phyloP scores from a whole-genome alignment of 1,140 invertebrate species.

The Plodia interpunctella region DNA sequence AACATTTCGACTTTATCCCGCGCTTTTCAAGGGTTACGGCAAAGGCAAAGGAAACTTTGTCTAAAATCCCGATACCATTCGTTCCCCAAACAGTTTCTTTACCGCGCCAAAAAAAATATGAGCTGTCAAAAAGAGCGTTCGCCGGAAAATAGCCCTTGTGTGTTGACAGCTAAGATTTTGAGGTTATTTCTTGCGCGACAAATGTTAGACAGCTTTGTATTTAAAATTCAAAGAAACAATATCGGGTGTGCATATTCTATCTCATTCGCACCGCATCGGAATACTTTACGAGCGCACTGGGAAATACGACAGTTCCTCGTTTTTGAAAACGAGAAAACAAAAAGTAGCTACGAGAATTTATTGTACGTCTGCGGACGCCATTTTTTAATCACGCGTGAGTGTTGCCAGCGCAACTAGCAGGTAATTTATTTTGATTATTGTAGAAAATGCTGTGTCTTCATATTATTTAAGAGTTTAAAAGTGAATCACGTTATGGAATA shows the following conservation, averaged over 20 bases:
- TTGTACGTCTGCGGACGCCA: constrained; percentile 36
- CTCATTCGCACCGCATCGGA: constrained; percentile 40
- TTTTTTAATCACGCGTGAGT: constrained; percentile 43
- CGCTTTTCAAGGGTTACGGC: constrained; percentile 5
- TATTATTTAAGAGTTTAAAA: constrained; percentile 3
- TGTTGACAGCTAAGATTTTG: constrained; percentile 23
- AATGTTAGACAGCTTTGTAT: constrained; percentile 20
- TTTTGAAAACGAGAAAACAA: constrained; percentile 41
- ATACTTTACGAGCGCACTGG: constrained; percentile 62
- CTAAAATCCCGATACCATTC: constrained; percentile 24
- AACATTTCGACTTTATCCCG: constrained; percentile 9
- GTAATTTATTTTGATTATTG: constrained; percentile 30
- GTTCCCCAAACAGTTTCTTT: constrained; percentile 24
- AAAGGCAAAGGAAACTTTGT: constrained; percentile 15
- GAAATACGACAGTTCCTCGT: constrained; percentile 52
- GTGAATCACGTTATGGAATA: neutral
- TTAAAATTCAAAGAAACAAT: constrained; percentile 72
- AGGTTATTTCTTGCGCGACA: constrained; percentile 23
- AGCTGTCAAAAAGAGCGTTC: constrained; percentile 12
- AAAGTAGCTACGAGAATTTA: constrained; percentile 41
- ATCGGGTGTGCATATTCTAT: constrained; percentile 63
- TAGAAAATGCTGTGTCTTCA: constrained; percentile 2
- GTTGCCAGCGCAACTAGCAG: constrained; percentile 30
- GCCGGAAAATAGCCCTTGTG: constrained; percentile 27
- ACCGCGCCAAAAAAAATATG: constrained; percentile 10